Conservation (phyloP, 2,888 invertebrate genomes). For the Pristionchus arcanus region DNA sequence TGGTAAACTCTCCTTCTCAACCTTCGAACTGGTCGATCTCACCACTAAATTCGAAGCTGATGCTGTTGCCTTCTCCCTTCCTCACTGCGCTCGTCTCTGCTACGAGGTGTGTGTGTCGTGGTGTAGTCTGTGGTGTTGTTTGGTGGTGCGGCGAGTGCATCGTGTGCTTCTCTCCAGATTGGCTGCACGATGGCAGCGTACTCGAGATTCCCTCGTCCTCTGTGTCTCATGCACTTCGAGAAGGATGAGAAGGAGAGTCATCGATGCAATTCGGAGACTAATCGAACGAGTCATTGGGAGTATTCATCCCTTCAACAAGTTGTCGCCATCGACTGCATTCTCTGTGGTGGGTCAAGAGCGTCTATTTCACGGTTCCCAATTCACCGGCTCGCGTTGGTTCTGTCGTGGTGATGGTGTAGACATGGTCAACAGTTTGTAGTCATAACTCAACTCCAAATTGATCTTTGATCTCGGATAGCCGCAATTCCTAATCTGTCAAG, state of each 20-base stretch:
- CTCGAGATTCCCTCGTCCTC: constrained; percentile 76
- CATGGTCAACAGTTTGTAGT: constrained; percentile 2
- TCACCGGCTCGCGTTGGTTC: not conserved
- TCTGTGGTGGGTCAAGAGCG: constrained; percentile 70
- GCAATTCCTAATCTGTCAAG: not conserved
- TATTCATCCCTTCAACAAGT: constrained; percentile 75
- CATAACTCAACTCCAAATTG: not conserved
- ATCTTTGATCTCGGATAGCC: not conserved
- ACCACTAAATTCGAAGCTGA: constrained; percentile 73
- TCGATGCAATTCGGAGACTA: constrained; percentile 54
- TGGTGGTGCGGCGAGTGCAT: constrained; percentile 36
- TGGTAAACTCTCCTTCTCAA: constrained; percentile 70
- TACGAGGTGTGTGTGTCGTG: constrained; percentile 64
- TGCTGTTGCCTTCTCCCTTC: constrained; percentile 72
- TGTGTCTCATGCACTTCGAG: constrained; percentile 74
- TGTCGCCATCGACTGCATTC: constrained; percentile 72
- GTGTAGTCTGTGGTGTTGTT: constrained; percentile 39
- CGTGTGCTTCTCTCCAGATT: constrained; percentile 39
- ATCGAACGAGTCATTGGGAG: constrained; percentile 61
- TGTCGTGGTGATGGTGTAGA: constrained; percentile 35
- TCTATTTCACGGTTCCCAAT: not conserved
- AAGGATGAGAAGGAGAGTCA: constrained; percentile 57
- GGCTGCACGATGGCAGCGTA: constrained; percentile 50
- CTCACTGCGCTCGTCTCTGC: constrained; percentile 76
- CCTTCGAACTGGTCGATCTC: constrained; percentile 69